Conservation (phyloP, 2,888 invertebrate species). For the Tanytarsus gracilentus region DNA sequence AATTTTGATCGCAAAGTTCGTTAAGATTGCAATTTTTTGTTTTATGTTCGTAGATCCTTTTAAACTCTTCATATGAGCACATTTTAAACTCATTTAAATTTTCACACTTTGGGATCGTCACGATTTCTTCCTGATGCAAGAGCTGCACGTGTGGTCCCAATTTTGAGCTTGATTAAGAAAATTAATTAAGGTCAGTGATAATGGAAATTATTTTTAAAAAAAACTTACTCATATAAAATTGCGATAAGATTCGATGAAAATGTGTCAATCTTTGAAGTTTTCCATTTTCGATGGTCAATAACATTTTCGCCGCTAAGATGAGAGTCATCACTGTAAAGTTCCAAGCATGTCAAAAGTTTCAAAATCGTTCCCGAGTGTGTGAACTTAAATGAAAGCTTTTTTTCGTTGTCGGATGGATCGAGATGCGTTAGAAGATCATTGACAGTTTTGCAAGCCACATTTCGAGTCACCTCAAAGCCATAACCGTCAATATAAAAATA, state of each 20-base stretch:
- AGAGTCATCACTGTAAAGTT: conserved; percentile 57
- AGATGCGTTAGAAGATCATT: conserved; percentile 61
- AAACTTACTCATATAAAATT: conserved; percentile 57
- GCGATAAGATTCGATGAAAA: conserved; percentile 76
- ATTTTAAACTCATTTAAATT: conserved; percentile 3
- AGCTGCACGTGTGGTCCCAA: conserved; percentile 49
- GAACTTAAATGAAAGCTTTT: conserved; percentile 59
- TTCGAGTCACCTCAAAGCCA: conserved; percentile 60
- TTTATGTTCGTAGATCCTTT: neutral
- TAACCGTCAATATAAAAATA: conserved; percentile 79
- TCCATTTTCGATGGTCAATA: conserved; percentile 48
- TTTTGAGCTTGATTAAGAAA: conserved; percentile 29
- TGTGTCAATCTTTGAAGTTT: conserved; percentile 56
- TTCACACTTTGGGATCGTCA: conserved; percentile 60
- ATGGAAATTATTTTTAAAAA: conserved; percentile 30
- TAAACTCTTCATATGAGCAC: conserved; percentile 8
- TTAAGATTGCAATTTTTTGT: neutral
- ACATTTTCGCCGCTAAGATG: conserved; percentile 51
- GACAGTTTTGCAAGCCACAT: conserved; percentile 66
- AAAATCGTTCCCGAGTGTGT: conserved; percentile 75
- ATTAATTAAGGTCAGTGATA: conserved; percentile 22
- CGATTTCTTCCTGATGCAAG: conserved; percentile 64
- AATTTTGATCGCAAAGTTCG: neutral
- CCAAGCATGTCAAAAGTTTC: conserved; percentile 63
- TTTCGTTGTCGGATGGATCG: conserved; percentile 35